Evolutionary conservation across 2,888 invertebrate species (phyloP).

Genomic region (Megastigmus dorsalis): DNA sequence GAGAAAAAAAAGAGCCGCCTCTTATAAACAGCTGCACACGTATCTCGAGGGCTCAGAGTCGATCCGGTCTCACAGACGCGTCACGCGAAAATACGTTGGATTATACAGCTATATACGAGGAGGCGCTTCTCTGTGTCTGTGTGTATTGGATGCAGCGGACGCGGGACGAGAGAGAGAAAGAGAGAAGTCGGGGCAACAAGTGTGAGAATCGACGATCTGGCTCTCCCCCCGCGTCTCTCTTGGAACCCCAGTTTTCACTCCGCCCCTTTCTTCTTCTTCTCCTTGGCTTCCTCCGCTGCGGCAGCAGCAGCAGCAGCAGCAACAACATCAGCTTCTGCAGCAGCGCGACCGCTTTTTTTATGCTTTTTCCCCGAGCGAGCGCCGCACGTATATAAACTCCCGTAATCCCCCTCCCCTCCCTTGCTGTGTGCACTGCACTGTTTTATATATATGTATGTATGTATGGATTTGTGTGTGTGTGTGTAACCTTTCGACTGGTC

Average conservation of each 20-base stretch:
- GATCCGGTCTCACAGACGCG: slow-evolving; percentile 21
- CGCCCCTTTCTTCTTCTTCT: neutral
- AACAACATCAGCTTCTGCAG: too few species aligned
- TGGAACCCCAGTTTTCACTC: slow-evolving; percentile 9
- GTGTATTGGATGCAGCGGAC: neutral
- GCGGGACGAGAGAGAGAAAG: neutral
- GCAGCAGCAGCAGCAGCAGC: too few species aligned
- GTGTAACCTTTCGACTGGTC: too few species aligned
- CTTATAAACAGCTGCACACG: slow-evolving; percentile 12
- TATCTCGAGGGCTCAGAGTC: neutral
- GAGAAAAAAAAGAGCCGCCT: too few species aligned
- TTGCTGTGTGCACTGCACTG: too few species aligned
- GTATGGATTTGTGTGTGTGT: too few species aligned
- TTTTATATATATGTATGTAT: too few species aligned
- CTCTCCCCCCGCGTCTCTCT: neutral
- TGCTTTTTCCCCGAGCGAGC: too few species aligned
- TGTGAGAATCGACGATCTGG: slow-evolving; percentile 56
- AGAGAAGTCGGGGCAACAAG: slow-evolving; percentile 52
- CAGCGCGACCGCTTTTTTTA: too few species aligned
- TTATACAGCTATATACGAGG: too few species aligned
- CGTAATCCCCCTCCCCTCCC: too few species aligned
- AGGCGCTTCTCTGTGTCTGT: neutral
- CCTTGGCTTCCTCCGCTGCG: neutral
- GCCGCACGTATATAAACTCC: too few species aligned
- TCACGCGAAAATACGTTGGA: slow-evolving; percentile 25